These are phyloP conservation scores for Plebejus melissa DNA, from an alignment of 2,888 invertebrate genomes.

Conservation along the genomic window DNA sequence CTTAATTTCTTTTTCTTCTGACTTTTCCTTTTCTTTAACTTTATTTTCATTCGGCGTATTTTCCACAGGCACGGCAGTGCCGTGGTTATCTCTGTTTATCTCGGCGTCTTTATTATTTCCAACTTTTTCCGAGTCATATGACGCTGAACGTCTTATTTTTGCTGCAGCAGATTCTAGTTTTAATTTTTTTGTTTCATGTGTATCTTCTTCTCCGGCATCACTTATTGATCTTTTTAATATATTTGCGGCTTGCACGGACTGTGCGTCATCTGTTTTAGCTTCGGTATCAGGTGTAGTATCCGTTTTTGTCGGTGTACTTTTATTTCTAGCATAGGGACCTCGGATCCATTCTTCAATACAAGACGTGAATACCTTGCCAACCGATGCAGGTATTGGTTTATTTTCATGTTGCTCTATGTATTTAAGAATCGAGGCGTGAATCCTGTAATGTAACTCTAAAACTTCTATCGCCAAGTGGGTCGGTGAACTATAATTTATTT, in stretches of 20 bases:
- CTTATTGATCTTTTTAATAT: constrained; percentile 71
- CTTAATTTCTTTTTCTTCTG: constrained; percentile 27
- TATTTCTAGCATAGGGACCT: constrained; percentile 62
- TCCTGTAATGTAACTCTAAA: constrained; percentile 90
- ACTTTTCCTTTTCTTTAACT: constrained; percentile 37
- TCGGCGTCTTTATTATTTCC: constrained; percentile 40
- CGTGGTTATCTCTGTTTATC: constrained; percentile 8
- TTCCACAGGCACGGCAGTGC: constrained; percentile 29
- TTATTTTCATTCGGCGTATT: constrained; percentile 34
- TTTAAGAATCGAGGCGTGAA: constrained; percentile 93
- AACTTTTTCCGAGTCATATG: constrained; percentile 64
- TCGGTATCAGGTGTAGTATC: constrained; percentile 48
- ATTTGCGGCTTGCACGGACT: constrained; percentile 63
- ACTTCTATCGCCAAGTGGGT: constrained; percentile 92
- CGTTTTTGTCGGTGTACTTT: constrained; percentile 44
- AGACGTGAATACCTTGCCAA: constrained; percentile 80
- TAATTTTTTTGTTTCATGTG: constrained; percentile 59
- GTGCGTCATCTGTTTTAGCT: constrained; percentile 46
- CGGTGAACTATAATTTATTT: constrained; percentile 91
- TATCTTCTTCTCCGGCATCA: constrained; percentile 69
- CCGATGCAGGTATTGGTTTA: constrained; percentile 80
- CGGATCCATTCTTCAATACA: constrained; percentile 75
- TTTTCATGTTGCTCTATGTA: constrained; percentile 88
- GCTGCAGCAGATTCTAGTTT: constrained; percentile 68
- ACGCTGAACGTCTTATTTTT: constrained; percentile 67